Conservation (phyloP, 2,113 vertebrate genomes). For the Taxidea taxus region DNA sequence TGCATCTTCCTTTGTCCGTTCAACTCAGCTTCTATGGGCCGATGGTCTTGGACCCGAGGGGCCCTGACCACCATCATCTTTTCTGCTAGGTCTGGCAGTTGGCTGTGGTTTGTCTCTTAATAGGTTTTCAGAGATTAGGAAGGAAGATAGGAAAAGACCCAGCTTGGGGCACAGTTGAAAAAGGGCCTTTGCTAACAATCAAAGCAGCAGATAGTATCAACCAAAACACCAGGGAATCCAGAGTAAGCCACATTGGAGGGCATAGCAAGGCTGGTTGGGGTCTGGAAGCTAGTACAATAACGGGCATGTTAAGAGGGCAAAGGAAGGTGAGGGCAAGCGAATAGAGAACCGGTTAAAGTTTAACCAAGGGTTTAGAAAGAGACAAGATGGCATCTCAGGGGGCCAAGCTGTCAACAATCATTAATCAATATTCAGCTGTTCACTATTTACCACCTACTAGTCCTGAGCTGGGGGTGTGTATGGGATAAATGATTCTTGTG, state of each 20-base stretch:
- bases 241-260: background rate
- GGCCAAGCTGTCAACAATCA: background rate
- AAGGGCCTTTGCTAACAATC: background rate
- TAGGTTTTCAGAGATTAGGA: background rate
- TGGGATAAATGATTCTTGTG: background rate
- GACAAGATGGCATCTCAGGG: background rate
- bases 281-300: background rate
- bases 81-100: background rate
- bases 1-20: background rate
- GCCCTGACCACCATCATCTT: background rate
- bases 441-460: background rate
- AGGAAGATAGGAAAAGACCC: background rate
- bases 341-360: background rate
- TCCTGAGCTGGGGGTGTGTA: background rate
- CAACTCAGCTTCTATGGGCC: background rate
- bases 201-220: background rate
- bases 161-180: background rate
- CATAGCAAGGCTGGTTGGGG: background rate
- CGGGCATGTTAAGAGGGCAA: background rate
- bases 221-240: background rate
- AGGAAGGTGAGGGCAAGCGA: background rate
- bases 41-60: background rate
- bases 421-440: background rate
- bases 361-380: background rate
- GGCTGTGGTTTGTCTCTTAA: background rate